Base-by-base conservation (phyloP, 2,113 vertebrate genomes). In the Nesogale talazaci region DNA sequence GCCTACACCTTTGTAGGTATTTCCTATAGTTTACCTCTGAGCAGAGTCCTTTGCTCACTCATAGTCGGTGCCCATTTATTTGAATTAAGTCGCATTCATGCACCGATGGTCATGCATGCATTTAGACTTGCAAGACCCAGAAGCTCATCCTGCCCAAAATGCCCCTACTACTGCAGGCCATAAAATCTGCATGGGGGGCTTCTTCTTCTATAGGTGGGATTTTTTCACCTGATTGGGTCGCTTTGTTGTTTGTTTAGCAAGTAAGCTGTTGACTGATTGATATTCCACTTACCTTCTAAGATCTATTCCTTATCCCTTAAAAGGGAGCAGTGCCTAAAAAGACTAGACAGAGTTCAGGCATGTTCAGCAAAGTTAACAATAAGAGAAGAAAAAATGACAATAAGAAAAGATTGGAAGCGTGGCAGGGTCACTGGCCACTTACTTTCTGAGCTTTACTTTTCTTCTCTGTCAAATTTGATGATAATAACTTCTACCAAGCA, bases 21-120 rank as follows among this genome's bases (percentile, higher is more conserved):
- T 83, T 94, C 89, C 76, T 92, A 78, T 70, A 81, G 23, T 17
- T 88, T 65, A 74, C 27, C 6, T 76, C 57, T 70, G 61, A 63
- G 34, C 25, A 94, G 59, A 78, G 23, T 78, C 15, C 70, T 93
- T 95, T 88, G 31, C 42, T 95, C 27, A 46, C 42, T 95, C 27
- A 46, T 59, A 90, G 29, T 19, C 61, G 36, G 77, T 70, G 22
- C 25, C 76, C 46, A 83, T 91, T 93, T 69, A 85, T 85, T 63
- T 93, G n/a, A 76, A 83, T 85, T 72, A 75, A 76, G 86, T 31
- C 76, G 6, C 38, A 56, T 82, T 94, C 93, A 36, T 46, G 4
- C 67, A n/a, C 83, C 65, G 31, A 40, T 67, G n/a, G 22, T 77
- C 78, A 12, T 70, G 14, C 17, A 38, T 63, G 23, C 57, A 7